Percentiles rank a stretch among this genome's conserved stretches.
These are phyloP conservation scores for Noctua pronuba DNA, from an alignment of 2,888 invertebrate species.

Conservation along the genomic window DNA sequence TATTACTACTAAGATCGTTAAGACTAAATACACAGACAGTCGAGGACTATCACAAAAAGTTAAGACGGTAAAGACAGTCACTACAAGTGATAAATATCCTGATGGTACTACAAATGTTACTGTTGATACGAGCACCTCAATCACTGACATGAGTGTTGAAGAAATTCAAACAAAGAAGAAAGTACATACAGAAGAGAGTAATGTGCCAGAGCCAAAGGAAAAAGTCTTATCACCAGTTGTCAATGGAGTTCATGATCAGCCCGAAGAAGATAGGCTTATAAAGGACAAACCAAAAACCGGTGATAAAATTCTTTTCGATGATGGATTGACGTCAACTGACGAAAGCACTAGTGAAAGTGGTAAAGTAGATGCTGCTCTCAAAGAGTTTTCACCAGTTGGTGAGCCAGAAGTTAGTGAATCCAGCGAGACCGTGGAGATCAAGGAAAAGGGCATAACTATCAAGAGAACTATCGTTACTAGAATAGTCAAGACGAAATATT, in stretches of 20 bases:
- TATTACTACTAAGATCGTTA: constrained; percentile 76
- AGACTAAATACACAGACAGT: constrained; percentile 77
- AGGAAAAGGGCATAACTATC: constrained; percentile 74
- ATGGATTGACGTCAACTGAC: constrained; percentile 63
- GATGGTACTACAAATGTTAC: constrained; percentile 72
- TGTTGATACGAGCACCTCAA: constrained; percentile 72
- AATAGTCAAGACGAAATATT: constrained; percentile 77
- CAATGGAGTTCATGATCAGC: constrained; percentile 42
- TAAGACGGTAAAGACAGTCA: constrained; percentile 79
- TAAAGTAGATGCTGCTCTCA: constrained; percentile 56
- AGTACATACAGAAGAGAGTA: constrained; percentile 23
- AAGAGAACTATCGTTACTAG: constrained; percentile 77
- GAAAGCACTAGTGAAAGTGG: constrained; percentile 47
- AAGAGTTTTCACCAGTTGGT: constrained; percentile 65
- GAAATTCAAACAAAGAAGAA: constrained; percentile 25
- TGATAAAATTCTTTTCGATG: neutral
- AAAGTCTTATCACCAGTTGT: constrained; percentile 22
- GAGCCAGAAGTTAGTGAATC: constrained; percentile 71
- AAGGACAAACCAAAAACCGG: constrained; percentile 1
- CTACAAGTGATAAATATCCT: constrained; percentile 84
- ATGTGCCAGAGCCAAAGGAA: neutral
- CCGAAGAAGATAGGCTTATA: neutral
- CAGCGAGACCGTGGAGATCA: constrained; percentile 69
- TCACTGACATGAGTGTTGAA: constrained; percentile 43
- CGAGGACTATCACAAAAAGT: constrained; percentile 74